A percentile compares a stretch with the other conserved stretches of the same genome.
Conservation (phyloP, 2,797 vertebrate species). For the Pelodytes ibericus region DNA sequence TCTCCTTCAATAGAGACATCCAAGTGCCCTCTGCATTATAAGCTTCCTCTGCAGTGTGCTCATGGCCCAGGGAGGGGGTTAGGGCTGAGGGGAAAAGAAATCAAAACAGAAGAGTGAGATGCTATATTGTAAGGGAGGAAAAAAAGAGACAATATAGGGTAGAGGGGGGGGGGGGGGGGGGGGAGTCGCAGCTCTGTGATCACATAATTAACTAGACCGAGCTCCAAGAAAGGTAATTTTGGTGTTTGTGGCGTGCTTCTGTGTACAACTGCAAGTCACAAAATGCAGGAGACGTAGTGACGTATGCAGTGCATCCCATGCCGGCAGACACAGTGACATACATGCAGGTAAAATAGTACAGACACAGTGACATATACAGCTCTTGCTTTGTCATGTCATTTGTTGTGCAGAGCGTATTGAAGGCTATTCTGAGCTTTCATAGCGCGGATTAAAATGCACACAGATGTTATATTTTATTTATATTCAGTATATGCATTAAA, state of each 20-base stretch:
- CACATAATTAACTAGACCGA: constrained; percentile 30
- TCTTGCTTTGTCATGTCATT: neutral
- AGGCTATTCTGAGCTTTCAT: neutral
- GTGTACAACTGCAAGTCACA: constrained; percentile 26
- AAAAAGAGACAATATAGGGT: constrained; percentile 6
- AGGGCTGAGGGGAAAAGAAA: constrained; percentile 30
- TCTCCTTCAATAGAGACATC: constrained; percentile 1
- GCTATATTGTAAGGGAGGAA: constrained; percentile 2
- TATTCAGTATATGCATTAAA: no score
- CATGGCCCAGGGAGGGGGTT: neutral
- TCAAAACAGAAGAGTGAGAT: constrained; percentile 19
- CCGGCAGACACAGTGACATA: constrained; percentile 7
- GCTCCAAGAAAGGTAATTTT: constrained; percentile 22
- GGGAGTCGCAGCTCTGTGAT: constrained; percentile 24
- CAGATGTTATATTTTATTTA: neutral
- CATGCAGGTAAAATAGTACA: neutral
- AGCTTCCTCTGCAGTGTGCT: constrained; percentile 48
- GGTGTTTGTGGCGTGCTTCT: constrained; percentile 7
- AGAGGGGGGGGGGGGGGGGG: constrained; percentile 7
- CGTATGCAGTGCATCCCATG: neutral
- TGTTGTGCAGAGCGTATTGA: neutral
- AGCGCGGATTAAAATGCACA: neutral
- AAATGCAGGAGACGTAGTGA: constrained; percentile 17
- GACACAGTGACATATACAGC: neutral
- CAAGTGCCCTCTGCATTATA: constrained; percentile 38